phyloP scores from a whole-genome alignment of 2,797 vertebrate species.

The Liparis tanakae region DNA sequence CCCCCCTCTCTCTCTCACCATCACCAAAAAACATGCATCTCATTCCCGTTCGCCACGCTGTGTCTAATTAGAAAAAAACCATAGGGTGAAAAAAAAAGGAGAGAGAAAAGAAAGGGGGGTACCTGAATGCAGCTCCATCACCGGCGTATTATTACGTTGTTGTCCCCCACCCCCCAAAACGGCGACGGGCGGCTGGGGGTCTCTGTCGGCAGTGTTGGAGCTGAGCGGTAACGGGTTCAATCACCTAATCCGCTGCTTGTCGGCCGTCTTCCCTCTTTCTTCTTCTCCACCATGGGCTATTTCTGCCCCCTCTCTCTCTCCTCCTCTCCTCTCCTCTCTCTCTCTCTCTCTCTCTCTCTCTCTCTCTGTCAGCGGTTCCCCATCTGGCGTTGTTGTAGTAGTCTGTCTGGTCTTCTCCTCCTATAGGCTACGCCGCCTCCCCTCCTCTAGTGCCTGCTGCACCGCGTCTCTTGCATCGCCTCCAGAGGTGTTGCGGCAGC shows the following conservation, averaged over 20 bases:
- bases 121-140: slow-evolving; percentile 67
- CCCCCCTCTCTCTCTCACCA: slow-evolving; percentile 10
- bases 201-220: slow-evolving; percentile 28
- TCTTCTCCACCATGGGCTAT: slow-evolving; percentile 36
- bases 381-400: slow-evolving; percentile 47
- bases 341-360: slow-evolving; percentile 16
- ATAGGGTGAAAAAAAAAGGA: neutral
- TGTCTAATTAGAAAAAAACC: neutral
- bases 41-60: neutral
- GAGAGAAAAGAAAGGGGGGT: neutral
- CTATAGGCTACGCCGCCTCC: slow-evolving; percentile 30
- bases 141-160: neutral
- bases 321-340: too few relatives aligned
- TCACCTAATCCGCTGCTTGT: slow-evolving; percentile 44
- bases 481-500: slow-evolving; percentile 58
- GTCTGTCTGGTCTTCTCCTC: slow-evolving; percentile 42
- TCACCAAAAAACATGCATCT: slow-evolving; percentile 21
- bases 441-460: slow-evolving; percentile 42
- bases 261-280: slow-evolving; percentile 40
- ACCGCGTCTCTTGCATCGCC: slow-evolving; percentile 51
- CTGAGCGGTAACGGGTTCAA: slow-evolving; percentile 43
- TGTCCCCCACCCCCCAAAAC: neutral
- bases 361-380: slow-evolving; percentile 37
- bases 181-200: slow-evolving; percentile 24
- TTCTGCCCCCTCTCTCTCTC: slow-evolving; percentile 14